Conservation (phyloP, 2,888 invertebrate genomes). For the Polyommatus iphigenia region DNA sequence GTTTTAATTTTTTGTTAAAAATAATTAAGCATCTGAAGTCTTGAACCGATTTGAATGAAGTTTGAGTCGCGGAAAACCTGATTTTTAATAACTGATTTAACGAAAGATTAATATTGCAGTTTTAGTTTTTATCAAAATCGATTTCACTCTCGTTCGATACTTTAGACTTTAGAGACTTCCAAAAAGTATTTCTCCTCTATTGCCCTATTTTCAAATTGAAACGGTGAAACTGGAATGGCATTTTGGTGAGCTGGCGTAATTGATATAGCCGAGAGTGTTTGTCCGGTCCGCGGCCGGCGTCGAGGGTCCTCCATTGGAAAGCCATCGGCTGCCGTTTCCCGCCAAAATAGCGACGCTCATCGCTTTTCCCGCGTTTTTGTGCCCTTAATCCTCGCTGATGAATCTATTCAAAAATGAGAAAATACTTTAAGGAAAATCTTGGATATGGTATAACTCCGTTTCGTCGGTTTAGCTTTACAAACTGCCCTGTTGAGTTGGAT, state of each 20-base stretch:
- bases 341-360: not conserved
- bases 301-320: slow-evolving; percentile 27
- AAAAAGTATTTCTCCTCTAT: too few relatives aligned
- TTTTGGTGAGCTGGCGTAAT: not conserved
- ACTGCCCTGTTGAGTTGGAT: not conserved
- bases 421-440: not conserved
- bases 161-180: too few relatives aligned
- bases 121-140: too few relatives aligned
- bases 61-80: too few relatives aligned
- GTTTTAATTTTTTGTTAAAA: too few relatives aligned
- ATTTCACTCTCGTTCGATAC: too few relatives aligned
- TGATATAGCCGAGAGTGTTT: slow-evolving; percentile 1
- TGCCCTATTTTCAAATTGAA: too few relatives aligned
- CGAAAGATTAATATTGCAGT: too few relatives aligned
- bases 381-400: not conserved
- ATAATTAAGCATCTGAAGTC: too few relatives aligned
- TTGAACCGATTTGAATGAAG: too few relatives aligned
- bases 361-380: slow-evolving; percentile 15
- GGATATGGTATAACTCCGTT: not conserved
- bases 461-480: not conserved
- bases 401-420: not conserved
- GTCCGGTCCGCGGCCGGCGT: not conserved
- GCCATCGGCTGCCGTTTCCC: not conserved
- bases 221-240: not conserved
- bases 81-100: too few relatives aligned